These are phyloP conservation scores for Luidia sarsii DNA, from an alignment of 53 echinoderm and acorn worm genomes.

Conservation along the genomic window DNA sequence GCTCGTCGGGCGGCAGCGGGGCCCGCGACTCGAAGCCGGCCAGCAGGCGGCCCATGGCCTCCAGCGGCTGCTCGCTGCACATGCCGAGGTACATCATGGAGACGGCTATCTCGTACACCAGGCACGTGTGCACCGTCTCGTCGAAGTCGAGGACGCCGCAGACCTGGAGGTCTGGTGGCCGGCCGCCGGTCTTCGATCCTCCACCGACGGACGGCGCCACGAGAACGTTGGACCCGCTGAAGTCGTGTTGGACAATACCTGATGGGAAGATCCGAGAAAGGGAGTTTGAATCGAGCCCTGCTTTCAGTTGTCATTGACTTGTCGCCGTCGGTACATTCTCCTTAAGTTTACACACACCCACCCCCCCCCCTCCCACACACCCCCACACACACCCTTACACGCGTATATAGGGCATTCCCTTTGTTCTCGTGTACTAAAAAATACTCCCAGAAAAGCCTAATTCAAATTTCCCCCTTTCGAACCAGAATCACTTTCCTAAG, in stretches of 20 bases:
- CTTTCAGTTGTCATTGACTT: too few species aligned
- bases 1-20: conserved; percentile 51
- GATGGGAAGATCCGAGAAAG: too few species aligned
- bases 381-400: too few species aligned
- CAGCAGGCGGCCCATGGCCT: conserved; percentile 58
- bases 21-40: conserved; percentile 62
- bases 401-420: too few species aligned
- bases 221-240: conserved; percentile 57
- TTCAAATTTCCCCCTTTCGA: too few species aligned
- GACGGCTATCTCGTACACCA: conserved; percentile 74
- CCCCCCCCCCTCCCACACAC: too few species aligned
- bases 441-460: too few species aligned
- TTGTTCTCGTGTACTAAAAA: too few species aligned
- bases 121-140: conserved; percentile 25
- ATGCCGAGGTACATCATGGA: conserved; percentile 77
- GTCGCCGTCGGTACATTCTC: too few species aligned
- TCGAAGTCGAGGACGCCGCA: conserved; percentile 81
- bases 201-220: not conserved
- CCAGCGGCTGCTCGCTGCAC: conserved; percentile 39
- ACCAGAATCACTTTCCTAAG: too few species aligned
- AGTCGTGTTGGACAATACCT: conserved; percentile 80
- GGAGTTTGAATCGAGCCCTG: too few species aligned
- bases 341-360: too few species aligned
- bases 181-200: not conserved
- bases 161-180: conserved; percentile 1